These are phyloP conservation scores for Noctua comes DNA, from an alignment of 2,888 invertebrate species.

Conservation along the genomic window DNA sequence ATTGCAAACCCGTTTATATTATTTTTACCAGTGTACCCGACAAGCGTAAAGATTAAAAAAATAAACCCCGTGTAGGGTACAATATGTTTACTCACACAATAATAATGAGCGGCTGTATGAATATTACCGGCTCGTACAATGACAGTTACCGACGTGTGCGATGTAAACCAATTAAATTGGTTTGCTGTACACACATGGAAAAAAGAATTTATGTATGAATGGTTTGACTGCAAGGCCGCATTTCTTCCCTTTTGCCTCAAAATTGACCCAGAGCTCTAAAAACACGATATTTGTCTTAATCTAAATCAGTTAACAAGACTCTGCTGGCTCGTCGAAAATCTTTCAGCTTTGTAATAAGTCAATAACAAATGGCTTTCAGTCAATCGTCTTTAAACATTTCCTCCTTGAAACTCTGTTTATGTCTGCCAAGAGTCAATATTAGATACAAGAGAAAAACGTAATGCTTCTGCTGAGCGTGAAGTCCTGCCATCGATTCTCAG, in stretches of 20 bases:
- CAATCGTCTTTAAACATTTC: constrained; percentile 38
- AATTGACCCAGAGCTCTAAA: not conserved
- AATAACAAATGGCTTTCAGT: constrained; percentile 37
- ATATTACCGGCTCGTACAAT: too few species aligned
- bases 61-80: too few species aligned
- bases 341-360: constrained; percentile 19
- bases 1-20: too few species aligned
- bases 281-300: constrained; percentile 21
- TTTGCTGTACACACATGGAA: not conserved
- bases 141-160: too few species aligned
- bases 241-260: not conserved
- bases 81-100: too few species aligned
- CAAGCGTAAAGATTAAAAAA: too few species aligned
- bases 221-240: not conserved
- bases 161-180: too few species aligned
- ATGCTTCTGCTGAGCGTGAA: not conserved
- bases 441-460: not conserved
- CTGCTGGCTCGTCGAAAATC: constrained; percentile 18
- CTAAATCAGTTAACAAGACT: not conserved
- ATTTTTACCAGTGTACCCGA: too few species aligned
- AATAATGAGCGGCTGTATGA: too few species aligned
- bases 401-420: constrained; percentile 2
- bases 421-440: not conserved
- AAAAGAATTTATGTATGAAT: not conserved
- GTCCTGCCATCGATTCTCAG: not conserved